These are phyloP conservation scores for Acanthosepion pharaonis DNA, from an alignment of 2,888 invertebrate genomes.

Conservation along the genomic window DNA sequence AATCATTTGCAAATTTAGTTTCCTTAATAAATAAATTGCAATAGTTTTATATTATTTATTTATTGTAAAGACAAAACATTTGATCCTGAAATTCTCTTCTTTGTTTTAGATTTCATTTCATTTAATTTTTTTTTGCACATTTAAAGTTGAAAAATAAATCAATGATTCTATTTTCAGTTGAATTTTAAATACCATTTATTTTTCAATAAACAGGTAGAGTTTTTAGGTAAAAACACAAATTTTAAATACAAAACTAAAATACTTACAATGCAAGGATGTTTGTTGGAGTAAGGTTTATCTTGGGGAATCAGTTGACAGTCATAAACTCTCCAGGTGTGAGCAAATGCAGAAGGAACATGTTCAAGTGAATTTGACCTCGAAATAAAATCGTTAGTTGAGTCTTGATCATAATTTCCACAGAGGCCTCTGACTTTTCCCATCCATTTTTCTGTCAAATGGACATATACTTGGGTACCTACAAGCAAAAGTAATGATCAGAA, in stretches of 20 bases:
- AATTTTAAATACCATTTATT: too few relatives aligned
- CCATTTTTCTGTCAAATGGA: conserved; percentile 50
- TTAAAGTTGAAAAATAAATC: too few relatives aligned
- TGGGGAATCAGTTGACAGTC: conserved; percentile 24
- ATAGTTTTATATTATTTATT: too few relatives aligned
- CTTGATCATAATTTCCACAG: conserved; percentile 89
- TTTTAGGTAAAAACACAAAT: too few relatives aligned
- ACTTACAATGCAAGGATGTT: conserved; percentile 34
- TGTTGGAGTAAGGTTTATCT: not conserved
- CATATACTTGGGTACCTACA: conserved; percentile 66
- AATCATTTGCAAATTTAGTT: too few relatives aligned
- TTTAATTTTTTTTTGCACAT: too few relatives aligned
- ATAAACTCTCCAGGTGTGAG: conserved; percentile 38
- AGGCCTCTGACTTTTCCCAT: conserved; percentile 81
- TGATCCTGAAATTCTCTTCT: too few relatives aligned
- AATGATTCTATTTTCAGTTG: too few relatives aligned
- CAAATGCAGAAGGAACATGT: conserved; percentile 37
- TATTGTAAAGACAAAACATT: too few relatives aligned
- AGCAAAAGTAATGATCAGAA: not conserved
- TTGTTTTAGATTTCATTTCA: too few relatives aligned
- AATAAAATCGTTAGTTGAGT: conserved; percentile 84
- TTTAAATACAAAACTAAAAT: not conserved
- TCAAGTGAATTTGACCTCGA: conserved; percentile 78
- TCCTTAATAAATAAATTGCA: too few relatives aligned
- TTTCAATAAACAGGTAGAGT: too few relatives aligned